phyloP scores from a whole-genome alignment of 2,113 vertebrate genomes.

The Benitochromis conjunctus region DNA sequence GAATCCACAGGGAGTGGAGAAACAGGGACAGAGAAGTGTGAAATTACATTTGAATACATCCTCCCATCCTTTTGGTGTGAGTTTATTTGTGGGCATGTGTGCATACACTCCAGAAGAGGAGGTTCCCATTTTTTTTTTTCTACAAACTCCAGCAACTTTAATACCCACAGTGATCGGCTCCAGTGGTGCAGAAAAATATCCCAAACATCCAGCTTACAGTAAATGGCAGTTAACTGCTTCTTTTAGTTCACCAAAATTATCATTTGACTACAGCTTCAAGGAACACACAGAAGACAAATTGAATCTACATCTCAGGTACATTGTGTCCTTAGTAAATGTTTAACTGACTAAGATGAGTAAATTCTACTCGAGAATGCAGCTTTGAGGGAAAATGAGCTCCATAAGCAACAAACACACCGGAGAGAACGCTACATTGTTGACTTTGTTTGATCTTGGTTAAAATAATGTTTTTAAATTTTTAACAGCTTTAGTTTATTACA shows the following conservation, averaged over 20 bases:
- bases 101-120: background rate
- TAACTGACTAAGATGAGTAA: background rate
- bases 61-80: background rate
- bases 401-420: background rate
- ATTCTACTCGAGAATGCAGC: rapidly evolving
- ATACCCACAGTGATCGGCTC: background rate
- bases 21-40: constrained; percentile 33
- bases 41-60: constrained; percentile 41
- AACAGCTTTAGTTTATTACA: background rate
- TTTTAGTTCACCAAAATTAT: background rate
- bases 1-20: constrained; percentile 9
- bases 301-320: background rate
- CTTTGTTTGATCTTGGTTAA: background rate
- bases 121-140: background rate
- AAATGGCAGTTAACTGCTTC: constrained; percentile 10
- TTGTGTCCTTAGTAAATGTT: background rate
- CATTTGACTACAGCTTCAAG: background rate
- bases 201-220: constrained; percentile 5
- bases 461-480: background rate
- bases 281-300: background rate
- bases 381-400: background rate
- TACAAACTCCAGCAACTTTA: background rate
- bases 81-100: background rate
- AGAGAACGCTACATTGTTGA: background rate
- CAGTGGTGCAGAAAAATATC: background rate